These are phyloP conservation scores for Corvus hawaiiensis DNA, from an alignment of 2,113 vertebrate genomes.

Conservation along the genomic window DNA sequence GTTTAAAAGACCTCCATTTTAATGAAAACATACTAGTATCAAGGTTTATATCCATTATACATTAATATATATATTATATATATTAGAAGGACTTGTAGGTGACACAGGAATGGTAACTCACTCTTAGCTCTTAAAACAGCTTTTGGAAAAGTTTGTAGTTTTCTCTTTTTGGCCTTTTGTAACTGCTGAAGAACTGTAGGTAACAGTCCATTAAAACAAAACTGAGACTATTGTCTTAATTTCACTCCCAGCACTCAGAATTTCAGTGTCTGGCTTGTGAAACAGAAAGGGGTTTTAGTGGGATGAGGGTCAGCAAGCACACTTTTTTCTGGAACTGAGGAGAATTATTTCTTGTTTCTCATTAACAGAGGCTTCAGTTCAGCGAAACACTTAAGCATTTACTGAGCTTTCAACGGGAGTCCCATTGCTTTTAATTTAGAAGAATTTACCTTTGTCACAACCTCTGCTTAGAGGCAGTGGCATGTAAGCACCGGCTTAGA, in stretches of 20 bases:
- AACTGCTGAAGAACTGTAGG: background rate
- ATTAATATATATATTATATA: background rate
- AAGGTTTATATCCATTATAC: background rate
- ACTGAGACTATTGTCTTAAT: background rate
- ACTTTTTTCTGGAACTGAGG: background rate
- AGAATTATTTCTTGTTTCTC: constrained; percentile 31
- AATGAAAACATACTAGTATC: background rate
- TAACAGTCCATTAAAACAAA: background rate
- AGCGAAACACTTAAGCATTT: background rate
- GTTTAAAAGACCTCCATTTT: background rate
- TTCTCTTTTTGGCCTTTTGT: background rate
- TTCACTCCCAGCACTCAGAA: background rate
- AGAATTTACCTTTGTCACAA: constrained; percentile 56
- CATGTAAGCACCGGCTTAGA: constrained; percentile 13
- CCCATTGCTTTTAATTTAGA: constrained; percentile 40
- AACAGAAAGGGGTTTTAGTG: background rate
- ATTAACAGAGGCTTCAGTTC: constrained; percentile 17
- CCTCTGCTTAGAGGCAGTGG: constrained; percentile 22
- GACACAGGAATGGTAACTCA: background rate
- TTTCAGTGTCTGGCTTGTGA: background rate
- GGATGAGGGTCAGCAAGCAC: background rate
- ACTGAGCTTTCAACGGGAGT: background rate
- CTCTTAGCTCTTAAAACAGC: background rate
- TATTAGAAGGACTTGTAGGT: background rate
- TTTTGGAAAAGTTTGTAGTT: background rate